These are phyloP conservation scores for Chrysotoxum bicinctum DNA, from an alignment of 2,888 invertebrate species.

Conservation along the genomic window DNA sequence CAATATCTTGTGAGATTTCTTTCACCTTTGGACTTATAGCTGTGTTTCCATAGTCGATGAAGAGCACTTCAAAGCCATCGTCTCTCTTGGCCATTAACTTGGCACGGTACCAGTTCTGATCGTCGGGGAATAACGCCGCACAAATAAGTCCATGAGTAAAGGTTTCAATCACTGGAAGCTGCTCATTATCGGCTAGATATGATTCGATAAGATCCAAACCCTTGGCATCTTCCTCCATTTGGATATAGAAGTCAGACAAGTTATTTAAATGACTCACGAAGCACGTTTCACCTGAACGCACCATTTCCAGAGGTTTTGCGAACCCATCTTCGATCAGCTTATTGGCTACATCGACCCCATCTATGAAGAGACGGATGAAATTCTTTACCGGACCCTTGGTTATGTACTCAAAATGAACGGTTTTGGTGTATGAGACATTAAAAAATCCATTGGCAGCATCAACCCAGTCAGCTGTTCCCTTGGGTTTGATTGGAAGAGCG, in stretches of 20 bases:
- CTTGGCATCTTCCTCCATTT: conserved; percentile 85
- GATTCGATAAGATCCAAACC: conserved; percentile 85
- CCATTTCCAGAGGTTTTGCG: conserved; percentile 83
- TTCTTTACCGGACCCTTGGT: conserved; percentile 75
- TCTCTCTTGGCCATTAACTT: conserved; percentile 84
- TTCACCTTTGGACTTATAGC: conserved; percentile 84
- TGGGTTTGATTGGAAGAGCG: conserved; percentile 86
- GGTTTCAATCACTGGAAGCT: conserved; percentile 82
- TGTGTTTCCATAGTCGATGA: conserved; percentile 88
- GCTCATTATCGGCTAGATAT: conserved; percentile 83
- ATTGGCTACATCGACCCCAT: conserved; percentile 85
- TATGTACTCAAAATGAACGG: conserved; percentile 80
- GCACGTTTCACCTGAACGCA: conserved; percentile 84
- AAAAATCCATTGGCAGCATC: conserved; percentile 85
- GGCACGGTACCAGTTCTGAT: conserved; percentile 87
- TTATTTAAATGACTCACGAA: conserved; percentile 89
- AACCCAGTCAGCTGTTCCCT: conserved; percentile 86
- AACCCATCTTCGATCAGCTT: conserved; percentile 84
- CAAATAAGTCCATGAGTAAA: conserved; percentile 83
- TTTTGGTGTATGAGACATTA: conserved; percentile 80
- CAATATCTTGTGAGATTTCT: conserved; percentile 84
- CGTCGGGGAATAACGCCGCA: conserved; percentile 86
- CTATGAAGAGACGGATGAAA: conserved; percentile 86
- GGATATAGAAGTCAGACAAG: conserved; percentile 90
- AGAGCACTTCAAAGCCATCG: conserved; percentile 85